Conservation (phyloP, 2,888 invertebrate genomes). For the Meghimatium bilineatum region DNA sequence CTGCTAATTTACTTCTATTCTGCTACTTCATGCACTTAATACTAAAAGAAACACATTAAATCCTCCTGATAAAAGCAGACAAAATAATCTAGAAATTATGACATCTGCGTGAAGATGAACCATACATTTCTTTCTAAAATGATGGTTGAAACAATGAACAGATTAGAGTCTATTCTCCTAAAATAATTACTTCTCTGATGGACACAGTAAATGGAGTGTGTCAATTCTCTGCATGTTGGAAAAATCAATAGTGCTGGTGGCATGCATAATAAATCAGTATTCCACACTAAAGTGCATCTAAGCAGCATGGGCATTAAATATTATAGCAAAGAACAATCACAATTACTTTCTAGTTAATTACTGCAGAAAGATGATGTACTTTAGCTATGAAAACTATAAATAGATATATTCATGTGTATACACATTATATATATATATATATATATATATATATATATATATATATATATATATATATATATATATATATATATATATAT, state of each 20-base stretch:
- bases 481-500: too few species aligned
- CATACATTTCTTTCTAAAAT: not conserved
- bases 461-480: too few species aligned
- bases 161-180: not conserved
- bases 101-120: not conserved
- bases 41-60: not conserved
- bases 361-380: not conserved
- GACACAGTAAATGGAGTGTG: slow-evolving; percentile 26
- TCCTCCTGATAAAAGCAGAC: not conserved
- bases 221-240: slow-evolving; percentile 31
- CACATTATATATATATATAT: not conserved
- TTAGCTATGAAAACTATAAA: not conserved
- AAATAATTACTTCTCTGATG: not conserved
- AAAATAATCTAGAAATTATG: not conserved
- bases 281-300: slow-evolving; percentile 2
- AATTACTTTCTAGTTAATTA: not conserved
- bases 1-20: too few species aligned
- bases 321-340: not conserved
- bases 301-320: not conserved
- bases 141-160: not conserved
- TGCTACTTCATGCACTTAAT: not conserved
- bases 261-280: slow-evolving; percentile 34
- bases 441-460: too few species aligned
- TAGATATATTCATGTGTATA: not conserved
- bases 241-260: slow-evolving; percentile 38